Evolutionary conservation across 92 coral and sea anemone genomes (phyloP).

Genomic region (Phymanthus crucifer): DNA sequence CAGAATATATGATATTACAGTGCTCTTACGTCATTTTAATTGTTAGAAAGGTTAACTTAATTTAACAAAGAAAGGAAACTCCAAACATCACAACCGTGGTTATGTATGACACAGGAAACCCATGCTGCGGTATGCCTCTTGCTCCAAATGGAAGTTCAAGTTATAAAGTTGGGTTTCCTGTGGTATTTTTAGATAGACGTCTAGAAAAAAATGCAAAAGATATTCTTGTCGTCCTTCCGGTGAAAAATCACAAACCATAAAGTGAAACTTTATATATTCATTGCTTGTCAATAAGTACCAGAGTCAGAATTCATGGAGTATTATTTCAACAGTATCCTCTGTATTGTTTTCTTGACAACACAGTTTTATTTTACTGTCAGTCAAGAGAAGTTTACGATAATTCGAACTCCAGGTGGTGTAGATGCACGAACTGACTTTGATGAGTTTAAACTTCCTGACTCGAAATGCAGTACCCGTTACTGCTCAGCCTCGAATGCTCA

Average conservation of each 20-base stretch:
- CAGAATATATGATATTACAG: too few species aligned
- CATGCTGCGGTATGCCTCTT: too few species aligned
- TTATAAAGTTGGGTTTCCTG: too few species aligned
- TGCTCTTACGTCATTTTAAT: too few species aligned
- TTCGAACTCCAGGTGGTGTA: not conserved
- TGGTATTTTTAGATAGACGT: too few species aligned
- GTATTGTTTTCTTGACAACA: not conserved
- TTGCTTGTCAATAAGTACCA: not conserved
- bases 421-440: not conserved
- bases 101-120: too few species aligned
- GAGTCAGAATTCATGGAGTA: not conserved
- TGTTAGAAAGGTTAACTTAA: too few species aligned
- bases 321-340: not conserved
- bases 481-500: not conserved
- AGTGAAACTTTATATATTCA: not conserved
- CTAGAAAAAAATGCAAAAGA: too few species aligned
- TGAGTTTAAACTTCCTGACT: not conserved
- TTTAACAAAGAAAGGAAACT: too few species aligned
- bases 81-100: too few species aligned
- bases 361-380: not conserved
- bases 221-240: too few species aligned
- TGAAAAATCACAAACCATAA: not conserved
- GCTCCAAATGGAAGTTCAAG: too few species aligned
- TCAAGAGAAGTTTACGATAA: not conserved
- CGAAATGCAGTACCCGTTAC: not conserved